Base-by-base conservation (phyloP, 1,140 invertebrate species). In the fruit fly (Drosophila melanogaster) region DNA sequence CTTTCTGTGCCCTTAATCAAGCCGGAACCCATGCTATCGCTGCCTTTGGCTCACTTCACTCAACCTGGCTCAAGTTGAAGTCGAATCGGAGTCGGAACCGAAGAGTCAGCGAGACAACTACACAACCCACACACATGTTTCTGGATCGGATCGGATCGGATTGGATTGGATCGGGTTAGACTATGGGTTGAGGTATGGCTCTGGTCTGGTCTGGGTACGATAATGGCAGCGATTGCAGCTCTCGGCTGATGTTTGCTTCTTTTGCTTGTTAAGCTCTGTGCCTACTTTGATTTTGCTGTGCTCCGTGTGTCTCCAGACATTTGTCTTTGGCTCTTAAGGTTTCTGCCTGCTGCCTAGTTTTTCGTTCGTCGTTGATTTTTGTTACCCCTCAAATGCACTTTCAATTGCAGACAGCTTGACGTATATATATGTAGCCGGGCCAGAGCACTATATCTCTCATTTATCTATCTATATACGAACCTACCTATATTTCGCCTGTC, bases 321-420 rank as follows among this genome's bases (percentile, higher is more conserved):
- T 84, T 84, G 80, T 85, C 76, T 76, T 71, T 71, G 59, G 51
- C 72, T 76, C 59, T 75, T 57, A 65, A 35, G 69, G 73, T 56
- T 70, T 69, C 43, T 62, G 64, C 60, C 46, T 54, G 51, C 26
- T 37, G 33, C 47, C 64, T 62, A 50, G 66, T 61, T 73, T 50
- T 64, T 24, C 37, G 10, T 38, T 71, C 46, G 50, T 50, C 73
- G 46, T 65, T 69, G 55, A 49, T 70, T 70, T 55, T 41, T 85
- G 77, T 79, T 87, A 72, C 84, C 83, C 79, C 79, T 89, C 83
- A 89, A 89, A 87, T 87, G 83, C 83, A 87, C 83, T 87, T 87
- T 87, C 84, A 87, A 87, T 87, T 87, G 83, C 79, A 87, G 84
- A 87, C 84, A 87, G 84, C 72, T 89, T 86, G 83, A 86, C 84